Conservation (phyloP, 2,888 invertebrate species). For the Hesperia comma region DNA sequence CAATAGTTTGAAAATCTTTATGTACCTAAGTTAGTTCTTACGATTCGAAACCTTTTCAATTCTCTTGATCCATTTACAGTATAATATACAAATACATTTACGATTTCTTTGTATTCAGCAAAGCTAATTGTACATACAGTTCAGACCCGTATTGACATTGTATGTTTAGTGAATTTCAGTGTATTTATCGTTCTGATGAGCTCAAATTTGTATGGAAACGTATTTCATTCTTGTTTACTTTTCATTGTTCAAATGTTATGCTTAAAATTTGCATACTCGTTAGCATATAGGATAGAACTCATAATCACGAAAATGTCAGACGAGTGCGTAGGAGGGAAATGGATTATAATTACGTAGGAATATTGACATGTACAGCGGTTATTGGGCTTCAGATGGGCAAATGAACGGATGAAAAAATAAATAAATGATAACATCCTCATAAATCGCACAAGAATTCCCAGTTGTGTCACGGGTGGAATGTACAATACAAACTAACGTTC, state of each 20-base stretch:
- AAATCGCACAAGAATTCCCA: too few species aligned
- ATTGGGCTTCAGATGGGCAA: background rate
- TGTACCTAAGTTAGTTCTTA: too few species aligned
- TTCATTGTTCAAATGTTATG: slow-evolving; percentile 19
- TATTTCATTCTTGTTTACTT: slow-evolving; percentile 19
- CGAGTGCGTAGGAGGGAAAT: background rate
- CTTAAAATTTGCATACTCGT: slow-evolving; percentile 18
- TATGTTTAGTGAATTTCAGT: slow-evolving; percentile 3
- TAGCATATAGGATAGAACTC: slow-evolving; percentile 4
- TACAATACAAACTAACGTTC: too few species aligned
- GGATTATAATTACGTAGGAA: background rate
- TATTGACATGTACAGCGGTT: background rate
- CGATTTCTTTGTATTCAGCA: background rate
- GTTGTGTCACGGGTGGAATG: too few species aligned
- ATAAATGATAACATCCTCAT: too few species aligned
- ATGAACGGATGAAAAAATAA: background rate
- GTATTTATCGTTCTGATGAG: slow-evolving; percentile 23
- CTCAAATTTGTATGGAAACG: slow-evolving; percentile 15
- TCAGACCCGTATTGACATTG: background rate
- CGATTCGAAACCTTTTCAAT: too few species aligned
- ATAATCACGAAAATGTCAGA: slow-evolving; percentile 2
- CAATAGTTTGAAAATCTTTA: too few species aligned
- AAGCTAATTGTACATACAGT: background rate
- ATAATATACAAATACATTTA: background rate
- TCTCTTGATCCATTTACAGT: too few species aligned